Conservation (phyloP, 92 coral and sea anemone genomes). For the Blastomussa wellsi region DNA sequence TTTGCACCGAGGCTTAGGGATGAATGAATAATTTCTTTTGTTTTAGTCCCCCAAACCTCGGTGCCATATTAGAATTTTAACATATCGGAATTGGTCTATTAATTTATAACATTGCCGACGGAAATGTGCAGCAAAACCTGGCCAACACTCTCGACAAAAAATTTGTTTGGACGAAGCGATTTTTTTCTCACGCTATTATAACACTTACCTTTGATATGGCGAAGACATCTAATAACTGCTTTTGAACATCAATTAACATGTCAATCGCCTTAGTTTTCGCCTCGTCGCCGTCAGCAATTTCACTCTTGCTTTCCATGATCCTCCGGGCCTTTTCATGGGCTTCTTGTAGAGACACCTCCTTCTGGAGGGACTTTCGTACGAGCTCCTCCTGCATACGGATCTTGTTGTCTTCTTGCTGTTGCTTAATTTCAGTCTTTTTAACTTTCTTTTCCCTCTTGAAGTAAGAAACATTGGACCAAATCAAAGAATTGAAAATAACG, state of each 20-base stretch:
- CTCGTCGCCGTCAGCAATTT: slow-evolving; percentile 47
- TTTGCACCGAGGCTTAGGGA: too few species aligned
- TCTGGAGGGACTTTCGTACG: slow-evolving; percentile 69
- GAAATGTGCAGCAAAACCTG: too few species aligned
- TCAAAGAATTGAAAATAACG: background rate
- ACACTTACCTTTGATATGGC: slow-evolving; percentile 33
- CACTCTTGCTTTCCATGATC: slow-evolving; percentile 59
- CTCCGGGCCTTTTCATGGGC: slow-evolving; percentile 82
- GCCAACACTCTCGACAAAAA: too few species aligned
- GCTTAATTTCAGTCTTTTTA: slow-evolving; percentile 55
- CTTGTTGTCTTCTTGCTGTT: slow-evolving; percentile 71
- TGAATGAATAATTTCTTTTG: too few species aligned
- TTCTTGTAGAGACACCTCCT: slow-evolving; percentile 61
- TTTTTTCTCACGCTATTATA: too few species aligned
- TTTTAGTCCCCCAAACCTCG: too few species aligned
- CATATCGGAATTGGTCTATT: too few species aligned
- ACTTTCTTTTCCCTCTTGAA: slow-evolving; percentile 78
- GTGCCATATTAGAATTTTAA: too few species aligned
- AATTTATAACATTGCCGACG: too few species aligned
- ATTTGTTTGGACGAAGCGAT: too few species aligned
- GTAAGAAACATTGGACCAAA: background rate
- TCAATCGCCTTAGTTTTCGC: slow-evolving; percentile 74
- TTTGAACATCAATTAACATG: slow-evolving; percentile 83
- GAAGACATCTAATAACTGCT: slow-evolving; percentile 78
- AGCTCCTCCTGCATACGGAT: slow-evolving; percentile 93